Base-by-base conservation (phyloP, 2,888 invertebrate species). In the Rhagonycha lutea region DNA sequence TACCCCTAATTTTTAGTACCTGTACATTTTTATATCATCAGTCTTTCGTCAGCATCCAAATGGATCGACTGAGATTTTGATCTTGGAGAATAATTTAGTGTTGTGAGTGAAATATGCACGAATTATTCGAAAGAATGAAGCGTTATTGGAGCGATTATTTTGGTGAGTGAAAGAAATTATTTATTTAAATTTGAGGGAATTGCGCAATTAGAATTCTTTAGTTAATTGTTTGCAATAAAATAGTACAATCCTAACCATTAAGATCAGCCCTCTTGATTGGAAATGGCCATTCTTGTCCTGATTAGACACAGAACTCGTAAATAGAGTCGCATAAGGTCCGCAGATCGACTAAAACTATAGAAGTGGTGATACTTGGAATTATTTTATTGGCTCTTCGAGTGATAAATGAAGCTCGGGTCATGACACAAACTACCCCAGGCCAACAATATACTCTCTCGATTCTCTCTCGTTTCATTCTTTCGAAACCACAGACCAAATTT, bases 321-420 rank as follows among this genome's bases (percentile, higher is more conserved):
- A 83, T 84, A 82, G 81, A 79, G 82, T 81, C 82, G 83, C 84
- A 83, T 86, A 86, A 86, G 85, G 87, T 86, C 86, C 86, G 85
- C 84, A 84, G 79, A 78, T 74, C 73, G 73, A 68, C 83, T 81
- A 83, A 85, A 84, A 85, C 84, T 84, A 82, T 81, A 82, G 83
- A 82, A 83, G 84, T 84, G 83, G 84, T 83, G 84, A 85, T 84
- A 84, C 85, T 86, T 83, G 83, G 85, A 84, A 87, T 87, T 86
- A 87, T 88, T 88, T 88, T 88, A 88, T 88, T 87, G 87, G 86
- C 84, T 84, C 87, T 88, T 84, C 77, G 80, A 82, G 86, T 88
- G 88, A 88, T 86, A 87, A 87, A 88, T 88, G 87, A 86, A 86
- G 86, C 85, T 83, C 86, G 85, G 88, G 88, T 88, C 88, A 84